Percentiles rank a stretch among this genome's conserved stretches.
phyloP scores from a whole-genome alignment of 2,797 vertebrate genomes.

The Dallia pectoralis region DNA sequence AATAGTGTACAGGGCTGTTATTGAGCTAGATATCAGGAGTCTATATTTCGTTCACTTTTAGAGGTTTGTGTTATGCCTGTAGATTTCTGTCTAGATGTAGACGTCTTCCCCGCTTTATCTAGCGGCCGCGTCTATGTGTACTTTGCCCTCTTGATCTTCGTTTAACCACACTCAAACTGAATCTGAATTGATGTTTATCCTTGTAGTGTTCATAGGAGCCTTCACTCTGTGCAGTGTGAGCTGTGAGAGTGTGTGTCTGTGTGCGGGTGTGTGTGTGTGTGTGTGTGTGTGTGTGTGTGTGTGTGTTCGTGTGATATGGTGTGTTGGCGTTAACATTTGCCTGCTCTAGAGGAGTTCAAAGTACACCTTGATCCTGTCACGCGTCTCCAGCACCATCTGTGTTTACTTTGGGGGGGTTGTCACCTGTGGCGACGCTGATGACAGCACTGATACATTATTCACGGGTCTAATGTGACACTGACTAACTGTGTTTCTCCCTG shows the following conservation, averaged over 20 bases:
- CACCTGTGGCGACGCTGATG: slow-evolving; percentile 23
- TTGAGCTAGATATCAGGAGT: not conserved
- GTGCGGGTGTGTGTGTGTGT: slow-evolving; percentile 7
- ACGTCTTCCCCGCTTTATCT: not conserved
- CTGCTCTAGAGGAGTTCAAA: slow-evolving; percentile 45
- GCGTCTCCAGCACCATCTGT: slow-evolving; percentile 29
- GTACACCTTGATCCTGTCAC: slow-evolving; percentile 44
- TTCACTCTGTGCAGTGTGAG: slow-evolving; percentile 6
- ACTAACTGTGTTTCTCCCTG: not conserved
- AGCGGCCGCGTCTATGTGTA: slow-evolving; percentile 15
- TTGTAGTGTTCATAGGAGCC: slow-evolving; percentile 1
- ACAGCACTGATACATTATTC: slow-evolving; percentile 18
- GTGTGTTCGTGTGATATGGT: slow-evolving; percentile 8
- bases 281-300: slow-evolving; percentile 14
- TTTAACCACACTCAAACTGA: not conserved
- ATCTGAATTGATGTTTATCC: slow-evolving; percentile 1
- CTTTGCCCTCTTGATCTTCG: slow-evolving; percentile 5
- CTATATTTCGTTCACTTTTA: not conserved
- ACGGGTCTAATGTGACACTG: slow-evolving; percentile 9
- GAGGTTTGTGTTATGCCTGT: slow-evolving; percentile 8
- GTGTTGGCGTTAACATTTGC: slow-evolving; percentile 21
- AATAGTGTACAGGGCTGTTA: not conserved
- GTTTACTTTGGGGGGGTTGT: slow-evolving; percentile 40
- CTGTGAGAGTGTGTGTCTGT: slow-evolving; percentile 6
- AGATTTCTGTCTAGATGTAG: not conserved